Conservation (phyloP, 2,888 invertebrate genomes). For the Protophormia terraenovae region DNA sequence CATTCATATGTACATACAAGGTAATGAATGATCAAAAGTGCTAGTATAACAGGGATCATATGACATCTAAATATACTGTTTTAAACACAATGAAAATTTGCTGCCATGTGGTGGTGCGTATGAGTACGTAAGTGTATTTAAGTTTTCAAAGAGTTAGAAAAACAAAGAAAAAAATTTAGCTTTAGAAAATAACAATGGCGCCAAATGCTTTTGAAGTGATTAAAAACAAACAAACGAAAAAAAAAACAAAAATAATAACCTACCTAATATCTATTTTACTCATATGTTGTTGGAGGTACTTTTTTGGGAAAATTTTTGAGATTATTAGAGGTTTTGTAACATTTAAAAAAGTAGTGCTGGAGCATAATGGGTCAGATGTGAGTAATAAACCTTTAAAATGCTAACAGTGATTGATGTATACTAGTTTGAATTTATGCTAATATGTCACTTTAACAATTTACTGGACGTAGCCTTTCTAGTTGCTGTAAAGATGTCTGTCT, state of each 20-base stretch:
- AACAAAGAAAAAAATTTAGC: conserved; percentile 33
- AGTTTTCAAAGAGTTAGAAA: neutral
- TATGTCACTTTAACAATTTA: no score
- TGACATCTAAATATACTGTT: conserved; percentile 37
- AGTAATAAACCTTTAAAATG: no score
- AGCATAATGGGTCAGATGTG: no score
- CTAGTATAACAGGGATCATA: conserved; percentile 56
- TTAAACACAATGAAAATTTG: neutral
- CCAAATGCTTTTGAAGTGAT: conserved; percentile 66
- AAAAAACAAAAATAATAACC: conserved; percentile 23
- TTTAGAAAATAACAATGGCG: conserved; percentile 60
- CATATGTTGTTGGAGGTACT: neutral
- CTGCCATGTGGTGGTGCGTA: conserved; percentile 39
- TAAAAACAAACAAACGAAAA: no score
- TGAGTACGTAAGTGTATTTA: conserved; percentile 7
- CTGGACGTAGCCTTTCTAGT: no score
- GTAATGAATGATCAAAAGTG: conserved; percentile 66
- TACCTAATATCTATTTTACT: conserved; percentile 37
- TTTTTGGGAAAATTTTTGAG: neutral
- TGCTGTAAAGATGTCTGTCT: no score
- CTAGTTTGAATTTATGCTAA: no score
- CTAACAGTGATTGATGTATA: no score
- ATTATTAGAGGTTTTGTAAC: neutral
- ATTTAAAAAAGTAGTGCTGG: no score
- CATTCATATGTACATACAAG: conserved; percentile 18